Evolutionary conservation across 2,888 invertebrate genomes (phyloP), one percentile per base, ranked within the genome.

Genomic region (Chironomus riparius): DNA sequence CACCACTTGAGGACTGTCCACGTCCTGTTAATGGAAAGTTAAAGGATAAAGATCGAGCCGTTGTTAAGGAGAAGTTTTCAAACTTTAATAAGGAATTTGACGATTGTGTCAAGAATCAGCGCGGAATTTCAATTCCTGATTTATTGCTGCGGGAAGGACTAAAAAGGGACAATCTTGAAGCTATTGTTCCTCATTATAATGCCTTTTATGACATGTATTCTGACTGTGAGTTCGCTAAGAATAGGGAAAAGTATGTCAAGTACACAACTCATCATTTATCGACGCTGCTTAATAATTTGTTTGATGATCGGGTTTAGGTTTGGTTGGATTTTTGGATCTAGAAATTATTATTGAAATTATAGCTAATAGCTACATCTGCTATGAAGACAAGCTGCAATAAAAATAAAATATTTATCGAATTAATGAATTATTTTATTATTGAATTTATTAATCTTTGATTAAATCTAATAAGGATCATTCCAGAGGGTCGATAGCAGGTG

Each of bases 1-100:
- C 88, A 78, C 86, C 91, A 77, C 82, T 88, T 61, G 91, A 92
- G 80, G 92, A 92, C 79, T 86, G 90, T 77, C 87, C 89, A 0
- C 88, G 90, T 77, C 86, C 89, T 0, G 82, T 87, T 7, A 87
- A 88, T 71, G 89, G 91, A 12, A 92, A 92, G 85, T 85, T 96
- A 69, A 88, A 93, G 78, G 96, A 96, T 81, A 94, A 91, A 83
- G 95, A 96, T 81, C 86, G 93, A 65, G 92, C 92, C 80, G 87
- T 90, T 73, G 88, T 96, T 65, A 96, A 96, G 84, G 96, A 96
- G 82, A 91, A 92, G 80, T 95, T 95, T 85, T 88, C 94, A 95
- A 91, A 92, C 71, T 98, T 98, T 84, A 97, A 98, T 84, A 95
- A 95, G 82, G 98, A 98, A 84, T 91, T 98, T 82, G 97, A 98